phyloP scores from a whole-genome alignment of 2,888 invertebrate genomes.

The Yponomeuta evonymella region DNA sequence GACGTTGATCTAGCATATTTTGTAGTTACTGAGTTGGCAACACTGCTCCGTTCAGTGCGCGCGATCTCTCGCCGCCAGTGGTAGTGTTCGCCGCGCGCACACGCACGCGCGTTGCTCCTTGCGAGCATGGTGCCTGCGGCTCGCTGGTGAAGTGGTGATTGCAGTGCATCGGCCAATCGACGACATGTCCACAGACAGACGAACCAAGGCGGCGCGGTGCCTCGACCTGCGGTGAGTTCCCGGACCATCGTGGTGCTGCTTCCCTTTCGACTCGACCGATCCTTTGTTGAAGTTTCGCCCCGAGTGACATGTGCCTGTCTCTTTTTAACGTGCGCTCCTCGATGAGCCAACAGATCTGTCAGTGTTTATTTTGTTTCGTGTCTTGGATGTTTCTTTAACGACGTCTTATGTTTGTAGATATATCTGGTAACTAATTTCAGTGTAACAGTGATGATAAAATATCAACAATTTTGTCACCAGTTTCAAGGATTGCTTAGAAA shows the following conservation, averaged over 20 bases:
- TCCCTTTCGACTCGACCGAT: constrained; percentile 45
- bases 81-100: constrained; percentile 69
- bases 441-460: constrained; percentile 21
- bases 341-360: constrained; percentile 42
- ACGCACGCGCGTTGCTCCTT: constrained; percentile 51
- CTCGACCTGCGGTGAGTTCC: constrained; percentile 72
- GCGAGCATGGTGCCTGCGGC: constrained; percentile 61
- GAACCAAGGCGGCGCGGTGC: constrained; percentile 70
- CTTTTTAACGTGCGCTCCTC: constrained; percentile 59
- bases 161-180: constrained; percentile 52
- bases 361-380: constrained; percentile 42
- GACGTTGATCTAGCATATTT: no score
- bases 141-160: constrained; percentile 63
- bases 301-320: constrained; percentile 61
- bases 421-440: constrained; percentile 17
- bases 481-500: constrained; percentile 30
- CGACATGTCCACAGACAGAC: constrained; percentile 74
- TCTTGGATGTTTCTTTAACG: constrained; percentile 25
- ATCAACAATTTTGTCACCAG: constrained; percentile 14
- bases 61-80: constrained; percentile 72
- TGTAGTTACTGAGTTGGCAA: no score
- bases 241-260: constrained; percentile 50
- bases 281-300: constrained; percentile 65
- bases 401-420: constrained; percentile 8
- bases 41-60: constrained; percentile 68